Base-by-base conservation (phyloP, 2,888 invertebrate species). In the Parochlus steinenii region DNA sequence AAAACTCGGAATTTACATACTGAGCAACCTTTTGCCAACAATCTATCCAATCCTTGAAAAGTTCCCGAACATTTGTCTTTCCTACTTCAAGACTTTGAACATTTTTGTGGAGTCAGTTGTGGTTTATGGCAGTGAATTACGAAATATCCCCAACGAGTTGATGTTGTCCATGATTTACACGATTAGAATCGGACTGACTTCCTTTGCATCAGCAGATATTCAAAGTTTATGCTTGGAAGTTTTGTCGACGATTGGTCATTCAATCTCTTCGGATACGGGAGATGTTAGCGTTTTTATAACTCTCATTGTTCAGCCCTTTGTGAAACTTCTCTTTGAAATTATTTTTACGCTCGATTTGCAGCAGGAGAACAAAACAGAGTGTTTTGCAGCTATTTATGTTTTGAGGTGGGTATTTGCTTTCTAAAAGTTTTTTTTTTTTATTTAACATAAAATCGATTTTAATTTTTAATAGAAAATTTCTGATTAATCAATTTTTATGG, bases 151-250 rank as follows among this genome's bases (percentile, higher is more conserved):
- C n/a, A n/a, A n/a, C n/a, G n/a, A n/a, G n/a, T n/a, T n/a, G n/a
- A n/a, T n/a, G n/a, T n/a, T n/a, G n/a, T n/a, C n/a, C n/a, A n/a
- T n/a, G n/a, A n/a, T n/a, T 2, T 27, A 27, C n/a, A 34, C 34
- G 14, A 28, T 28, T 6, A 34, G 28, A 34, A 34, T 34, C 16
- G 34, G 34, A 34, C 25, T 34, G 20, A 34, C 34, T 20, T 34
- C 34, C 10, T 34, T 34, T 27, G 22, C 28, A 15, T 34, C 19
- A 22, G 27, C 34, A 14, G 34, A 34, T 10, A 34, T 34, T 34
- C 34, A 34, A 20, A 20, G 27, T 7, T 28, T 20, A 28, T 34
- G 27, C n/a, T 17, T 34, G 3, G 34, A 34, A 22, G 11, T 34
- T 8, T 17, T 34, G 11, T 22, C 16, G 11, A 34, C 34, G 5